Conservation (phyloP, 2,113 vertebrate species). For the Zapornia atra region DNA sequence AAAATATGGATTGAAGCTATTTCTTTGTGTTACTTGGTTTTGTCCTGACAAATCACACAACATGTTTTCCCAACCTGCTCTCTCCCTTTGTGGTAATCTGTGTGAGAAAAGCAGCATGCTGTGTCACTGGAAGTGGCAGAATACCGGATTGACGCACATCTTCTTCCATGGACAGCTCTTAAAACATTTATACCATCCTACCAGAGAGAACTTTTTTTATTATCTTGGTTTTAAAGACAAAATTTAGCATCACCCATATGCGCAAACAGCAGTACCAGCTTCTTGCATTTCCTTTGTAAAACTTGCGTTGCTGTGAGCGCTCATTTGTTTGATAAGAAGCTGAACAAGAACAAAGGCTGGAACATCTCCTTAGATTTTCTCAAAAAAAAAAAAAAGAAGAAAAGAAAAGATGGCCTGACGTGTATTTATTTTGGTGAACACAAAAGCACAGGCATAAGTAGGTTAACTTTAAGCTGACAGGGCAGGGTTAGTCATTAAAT, state of each 20-base stretch:
- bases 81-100: not conserved
- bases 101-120: not conserved
- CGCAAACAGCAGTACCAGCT: not conserved
- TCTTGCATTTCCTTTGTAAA: not conserved
- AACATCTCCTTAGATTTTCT: not conserved
- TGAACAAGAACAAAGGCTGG: not conserved
- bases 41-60: not conserved
- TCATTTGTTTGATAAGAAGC: not conserved
- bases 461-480: constrained; percentile 29
- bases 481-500: not conserved
- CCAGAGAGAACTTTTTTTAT: not conserved
- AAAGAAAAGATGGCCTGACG: not conserved
- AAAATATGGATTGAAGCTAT: not conserved
- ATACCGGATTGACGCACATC: not conserved
- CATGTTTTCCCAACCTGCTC: not conserved
- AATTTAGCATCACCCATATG: not conserved
- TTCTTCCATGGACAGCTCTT: not conserved
- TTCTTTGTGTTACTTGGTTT: not conserved
- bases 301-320: not conserved
- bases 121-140: not conserved
- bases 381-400: not conserved
- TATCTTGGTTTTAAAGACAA: not conserved
- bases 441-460: not conserved
- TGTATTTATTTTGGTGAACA: not conserved
- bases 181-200: not conserved